Evolutionary conservation across 2,113 vertebrate genomes (phyloP), one percentile per base, ranked within the genome.

Genomic region (Burhinus bistriatus): DNA sequence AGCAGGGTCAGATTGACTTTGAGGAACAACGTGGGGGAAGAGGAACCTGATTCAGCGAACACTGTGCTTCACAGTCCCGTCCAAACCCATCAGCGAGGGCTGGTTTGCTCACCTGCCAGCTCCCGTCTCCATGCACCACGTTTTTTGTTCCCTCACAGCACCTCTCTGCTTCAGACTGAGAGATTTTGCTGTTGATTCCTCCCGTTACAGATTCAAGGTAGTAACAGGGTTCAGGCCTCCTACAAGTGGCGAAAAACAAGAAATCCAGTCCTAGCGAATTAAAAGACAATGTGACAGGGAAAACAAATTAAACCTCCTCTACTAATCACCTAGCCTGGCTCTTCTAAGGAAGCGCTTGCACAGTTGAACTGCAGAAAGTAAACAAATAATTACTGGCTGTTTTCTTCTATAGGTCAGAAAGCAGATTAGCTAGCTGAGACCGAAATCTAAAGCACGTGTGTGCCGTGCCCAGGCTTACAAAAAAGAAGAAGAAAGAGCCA

Each of bases 351-450:
- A 82, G 73, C 3, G 6, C 81, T 51, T 11, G 32, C 15, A 12
- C 83, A 81, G 69, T 6, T 21, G 73, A 70, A 73, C n/a, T 75
- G 89, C 34, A 7, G 44, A 17, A 82, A 72, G 82, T 52, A 89
- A 96, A 92, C 72, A 87, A 89, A 84, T 75, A 84, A 96, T 89
- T 79, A 85, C 85, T 70, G 76, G 73, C 55, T 92, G 59, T 80
- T 91, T 90, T 66, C 57, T 93, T 29, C 92, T 32, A 12, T 57
- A 77, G 96, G 92, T 94, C 87, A 93, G 57, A 54, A 71, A 90
- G 66, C 54, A 90, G 85, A 76, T 90, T 45, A 92, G 68, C 16
- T 47, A 55, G 9, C 51, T 34, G 87, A 84, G n/a, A 26, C 8
- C 15, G 62, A 92, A 62, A 92, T 83, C 65, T 75, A 47, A 88